Percentiles rank a stretch among this genome's conserved stretches.
These are phyloP conservation scores for Melanotaenia boesemani DNA, from an alignment of 2,797 vertebrate genomes.

Conservation along the genomic window DNA sequence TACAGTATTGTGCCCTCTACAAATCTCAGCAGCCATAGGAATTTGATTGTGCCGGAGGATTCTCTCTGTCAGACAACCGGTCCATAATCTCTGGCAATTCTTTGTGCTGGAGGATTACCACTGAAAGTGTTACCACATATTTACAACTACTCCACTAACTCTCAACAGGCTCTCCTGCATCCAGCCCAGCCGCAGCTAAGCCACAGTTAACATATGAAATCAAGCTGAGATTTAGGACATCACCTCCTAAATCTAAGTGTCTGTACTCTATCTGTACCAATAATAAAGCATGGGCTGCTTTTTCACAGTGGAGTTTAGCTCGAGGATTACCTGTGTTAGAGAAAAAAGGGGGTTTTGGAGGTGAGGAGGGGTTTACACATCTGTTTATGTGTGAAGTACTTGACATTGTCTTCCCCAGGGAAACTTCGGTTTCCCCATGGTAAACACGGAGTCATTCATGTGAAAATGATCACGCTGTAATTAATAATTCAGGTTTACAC, in stretches of 20 bases:
- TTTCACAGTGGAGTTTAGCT: constrained; percentile 68
- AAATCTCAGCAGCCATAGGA: constrained; percentile 82
- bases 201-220: constrained; percentile 84
- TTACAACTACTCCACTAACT: constrained; percentile 86
- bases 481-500: constrained; percentile 68
- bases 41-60: constrained; percentile 85
- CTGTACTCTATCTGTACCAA: constrained; percentile 65
- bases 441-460: constrained; percentile 73
- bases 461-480: constrained; percentile 67
- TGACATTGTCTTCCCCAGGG: constrained; percentile 68
- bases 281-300: constrained; percentile 46
- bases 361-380: constrained; percentile 46
- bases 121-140: constrained; percentile 86
- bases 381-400: constrained; percentile 79
- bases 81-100: constrained; percentile 85
- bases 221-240: constrained; percentile 82
- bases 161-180: constrained; percentile 83
- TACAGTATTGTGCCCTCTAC: constrained; percentile 72
- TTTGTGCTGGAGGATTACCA: constrained; percentile 85
- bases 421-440: constrained; percentile 54
- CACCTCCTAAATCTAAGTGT: constrained; percentile 70
- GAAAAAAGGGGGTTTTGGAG: constrained; percentile 7
- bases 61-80: constrained; percentile 85
- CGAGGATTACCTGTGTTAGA: constrained; percentile 80
- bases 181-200: constrained; percentile 81